Evolutionary conservation across 2,113 vertebrate species (phyloP).

Genomic region (Aleadryas rufinucha): DNA sequence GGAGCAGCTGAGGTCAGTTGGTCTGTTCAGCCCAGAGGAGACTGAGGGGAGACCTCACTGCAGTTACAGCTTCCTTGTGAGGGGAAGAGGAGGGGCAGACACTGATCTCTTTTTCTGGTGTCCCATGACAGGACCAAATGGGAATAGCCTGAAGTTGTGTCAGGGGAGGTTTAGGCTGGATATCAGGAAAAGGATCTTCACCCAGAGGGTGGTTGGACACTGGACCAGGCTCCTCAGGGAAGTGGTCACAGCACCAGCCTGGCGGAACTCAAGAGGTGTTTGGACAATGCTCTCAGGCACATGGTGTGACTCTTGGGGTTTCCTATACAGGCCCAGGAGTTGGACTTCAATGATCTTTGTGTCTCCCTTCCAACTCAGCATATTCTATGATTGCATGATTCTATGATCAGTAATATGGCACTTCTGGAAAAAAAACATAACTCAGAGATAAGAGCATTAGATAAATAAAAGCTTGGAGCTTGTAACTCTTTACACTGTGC

Average conservation of each 20-base stretch:
- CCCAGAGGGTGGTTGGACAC: background rate
- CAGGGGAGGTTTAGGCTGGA: background rate
- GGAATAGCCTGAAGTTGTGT: background rate
- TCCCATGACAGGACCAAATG: background rate
- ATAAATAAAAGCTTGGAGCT: background rate
- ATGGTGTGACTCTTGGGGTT: background rate
- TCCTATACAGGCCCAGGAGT: background rate
- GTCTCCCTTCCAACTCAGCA: background rate
- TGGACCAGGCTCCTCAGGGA: background rate
- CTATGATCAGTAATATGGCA: background rate
- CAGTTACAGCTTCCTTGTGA: background rate
- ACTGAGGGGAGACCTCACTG: accelerated
- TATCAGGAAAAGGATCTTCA: background rate
- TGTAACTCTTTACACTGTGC: accelerated
- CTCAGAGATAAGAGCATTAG: background rate
- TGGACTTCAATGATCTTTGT: background rate
- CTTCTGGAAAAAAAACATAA: background rate
- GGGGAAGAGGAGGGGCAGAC: background rate
- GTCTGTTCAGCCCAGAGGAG: background rate
- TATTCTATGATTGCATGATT: background rate
- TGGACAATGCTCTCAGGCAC: background rate
- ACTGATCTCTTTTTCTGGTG: background rate
- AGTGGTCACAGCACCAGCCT: background rate
- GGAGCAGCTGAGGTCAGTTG: background rate
- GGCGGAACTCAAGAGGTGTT: background rate